Percentiles rank a stretch among this genome's conserved stretches.
phyloP scores from a whole-genome alignment of 2,113 vertebrate genomes.

The Triplophysa dalaica region DNA sequence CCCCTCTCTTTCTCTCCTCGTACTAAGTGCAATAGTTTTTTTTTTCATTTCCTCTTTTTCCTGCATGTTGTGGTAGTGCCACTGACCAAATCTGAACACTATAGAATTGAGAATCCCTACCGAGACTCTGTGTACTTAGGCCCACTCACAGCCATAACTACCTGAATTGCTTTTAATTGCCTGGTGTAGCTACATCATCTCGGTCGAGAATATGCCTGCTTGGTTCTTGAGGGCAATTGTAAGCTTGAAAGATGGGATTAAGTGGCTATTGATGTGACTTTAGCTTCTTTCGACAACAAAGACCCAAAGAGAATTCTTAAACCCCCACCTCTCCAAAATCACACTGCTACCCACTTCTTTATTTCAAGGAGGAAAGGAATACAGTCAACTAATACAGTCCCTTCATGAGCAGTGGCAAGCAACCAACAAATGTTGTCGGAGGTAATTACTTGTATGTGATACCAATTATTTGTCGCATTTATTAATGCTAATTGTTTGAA shows the following conservation, averaged over 20 bases:
- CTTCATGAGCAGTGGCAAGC: constrained; percentile 81
- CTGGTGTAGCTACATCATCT: constrained; percentile 86
- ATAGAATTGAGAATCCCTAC: constrained; percentile 75
- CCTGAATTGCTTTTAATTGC: constrained; percentile 93
- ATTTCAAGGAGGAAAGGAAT: constrained; percentile 75
- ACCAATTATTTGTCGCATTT: constrained; percentile 81
- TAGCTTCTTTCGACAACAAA: constrained; percentile 90
- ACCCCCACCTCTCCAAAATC: constrained; percentile 66
- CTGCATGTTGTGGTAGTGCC: constrained; percentile 73
- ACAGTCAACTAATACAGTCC: constrained; percentile 88
- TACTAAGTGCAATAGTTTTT: no score
- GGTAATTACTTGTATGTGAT: constrained; percentile 90
- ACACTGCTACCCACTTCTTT: constrained; percentile 60
- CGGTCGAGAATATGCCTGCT: constrained; percentile 87
- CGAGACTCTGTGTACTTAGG: constrained; percentile 79
- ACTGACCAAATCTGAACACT: constrained; percentile 82
- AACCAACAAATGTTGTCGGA: constrained; percentile 75
- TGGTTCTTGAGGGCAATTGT: constrained; percentile 90
- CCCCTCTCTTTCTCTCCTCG: constrained; percentile 66
- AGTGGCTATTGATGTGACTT: constrained; percentile 96
- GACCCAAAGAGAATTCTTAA: constrained; percentile 81
- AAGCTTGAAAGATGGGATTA: constrained; percentile 96
- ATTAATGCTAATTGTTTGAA: constrained; percentile 86
- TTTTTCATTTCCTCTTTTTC: no score
- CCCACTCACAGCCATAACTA: constrained; percentile 82